Conservation (phyloP, 2,113 vertebrate genomes). For the Salminus brasiliensis region DNA sequence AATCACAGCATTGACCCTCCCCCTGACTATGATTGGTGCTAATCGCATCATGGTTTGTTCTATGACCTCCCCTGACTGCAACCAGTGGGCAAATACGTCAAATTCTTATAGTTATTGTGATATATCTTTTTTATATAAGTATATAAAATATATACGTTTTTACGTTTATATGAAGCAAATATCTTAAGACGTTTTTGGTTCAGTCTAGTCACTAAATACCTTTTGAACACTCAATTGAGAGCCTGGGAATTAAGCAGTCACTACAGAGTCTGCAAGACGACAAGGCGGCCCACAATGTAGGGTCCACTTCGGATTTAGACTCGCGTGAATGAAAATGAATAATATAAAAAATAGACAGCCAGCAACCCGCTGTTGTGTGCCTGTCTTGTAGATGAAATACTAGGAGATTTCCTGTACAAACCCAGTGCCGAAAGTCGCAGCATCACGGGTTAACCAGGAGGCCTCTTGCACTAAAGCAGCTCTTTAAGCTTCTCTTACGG, state of each 20-base stretch:
- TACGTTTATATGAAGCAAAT: too few relatives aligned
- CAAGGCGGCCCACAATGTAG: background rate
- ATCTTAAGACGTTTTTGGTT: too few relatives aligned
- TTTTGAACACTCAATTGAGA: background rate
- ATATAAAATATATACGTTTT: too few relatives aligned
- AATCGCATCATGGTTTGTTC: too few relatives aligned
- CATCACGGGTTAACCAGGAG: background rate
- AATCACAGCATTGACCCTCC: too few relatives aligned
- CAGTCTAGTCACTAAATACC: background rate
- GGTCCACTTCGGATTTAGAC: background rate
- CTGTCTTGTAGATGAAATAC: too few relatives aligned
- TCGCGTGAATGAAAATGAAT: background rate
- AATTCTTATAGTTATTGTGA: too few relatives aligned
- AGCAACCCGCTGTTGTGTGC: background rate
- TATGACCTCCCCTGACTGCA: too few relatives aligned
- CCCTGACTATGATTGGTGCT: too few relatives aligned
- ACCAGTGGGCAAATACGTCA: too few relatives aligned
- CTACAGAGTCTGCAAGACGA: background rate
- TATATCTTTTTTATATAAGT: too few relatives aligned
- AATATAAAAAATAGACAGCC: background rate
- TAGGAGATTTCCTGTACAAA: too few relatives aligned
- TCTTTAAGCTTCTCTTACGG: background rate
- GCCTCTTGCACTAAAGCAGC: slow-evolving; percentile 18
- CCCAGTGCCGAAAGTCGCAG: background rate
- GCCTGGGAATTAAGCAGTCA: background rate